These are phyloP conservation scores for Falcunculus frontatus DNA, from an alignment of 2,113 vertebrate species.

Conservation along the genomic window DNA sequence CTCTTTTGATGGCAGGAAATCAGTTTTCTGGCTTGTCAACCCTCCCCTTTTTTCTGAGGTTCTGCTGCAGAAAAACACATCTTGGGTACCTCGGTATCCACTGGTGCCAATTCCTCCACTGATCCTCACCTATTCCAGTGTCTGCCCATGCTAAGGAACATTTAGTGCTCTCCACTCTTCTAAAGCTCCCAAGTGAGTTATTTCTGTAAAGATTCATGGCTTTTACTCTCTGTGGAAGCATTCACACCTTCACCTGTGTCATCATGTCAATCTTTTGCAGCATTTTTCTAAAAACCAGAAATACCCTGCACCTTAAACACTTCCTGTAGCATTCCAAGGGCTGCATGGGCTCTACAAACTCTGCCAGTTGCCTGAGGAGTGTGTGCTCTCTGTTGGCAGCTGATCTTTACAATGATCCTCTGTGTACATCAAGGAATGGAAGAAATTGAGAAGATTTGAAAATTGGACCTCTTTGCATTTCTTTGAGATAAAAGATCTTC, in stretches of 20 bases:
- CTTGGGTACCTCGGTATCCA: fast-evolving
- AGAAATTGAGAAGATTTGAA: neutral
- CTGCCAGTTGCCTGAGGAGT: neutral
- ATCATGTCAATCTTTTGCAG: neutral
- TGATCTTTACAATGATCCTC: neutral
- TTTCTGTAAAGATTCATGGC: neutral
- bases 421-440: neutral
- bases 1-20: neutral
- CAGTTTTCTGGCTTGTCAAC: neutral
- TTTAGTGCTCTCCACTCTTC: neutral
- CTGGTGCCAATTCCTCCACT: neutral
- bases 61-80: neutral
- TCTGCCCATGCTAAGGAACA: neutral
- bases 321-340: neutral
- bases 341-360: neutral
- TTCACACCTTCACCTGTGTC: neutral
- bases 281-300: neutral
- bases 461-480: neutral
- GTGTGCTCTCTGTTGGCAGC: neutral
- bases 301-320: neutral
- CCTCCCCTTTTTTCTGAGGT: neutral
- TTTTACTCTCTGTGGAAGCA: neutral
- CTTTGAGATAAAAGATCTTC: neutral
- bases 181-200: neutral
- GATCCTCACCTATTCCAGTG: neutral